Conservation (phyloP, 2,797 vertebrate species). For the Notamacropus eugenii region DNA sequence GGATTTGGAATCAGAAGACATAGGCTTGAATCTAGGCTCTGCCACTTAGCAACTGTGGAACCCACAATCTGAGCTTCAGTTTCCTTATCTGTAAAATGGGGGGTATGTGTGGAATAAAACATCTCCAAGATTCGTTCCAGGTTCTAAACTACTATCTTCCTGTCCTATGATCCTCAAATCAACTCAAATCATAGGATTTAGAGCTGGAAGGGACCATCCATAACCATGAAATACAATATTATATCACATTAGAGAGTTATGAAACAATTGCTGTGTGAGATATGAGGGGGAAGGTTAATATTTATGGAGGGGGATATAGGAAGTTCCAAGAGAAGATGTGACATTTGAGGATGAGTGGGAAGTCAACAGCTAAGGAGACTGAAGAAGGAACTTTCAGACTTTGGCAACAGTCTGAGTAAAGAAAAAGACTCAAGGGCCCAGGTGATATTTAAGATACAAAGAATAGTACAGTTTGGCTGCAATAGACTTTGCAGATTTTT, state of each 20-base stretch:
- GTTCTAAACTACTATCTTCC: neutral
- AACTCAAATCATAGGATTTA: neutral
- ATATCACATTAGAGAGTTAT: neutral
- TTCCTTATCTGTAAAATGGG: neutral
- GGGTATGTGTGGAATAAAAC: neutral
- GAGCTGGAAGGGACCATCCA: neutral
- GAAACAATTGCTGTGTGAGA: neutral
- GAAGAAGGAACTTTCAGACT: neutral
- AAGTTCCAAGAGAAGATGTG: neutral
- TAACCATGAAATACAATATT: neutral
- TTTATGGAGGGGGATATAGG: neutral
- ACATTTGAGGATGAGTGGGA: neutral
- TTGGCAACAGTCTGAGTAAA: neutral
- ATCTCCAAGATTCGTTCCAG: neutral
- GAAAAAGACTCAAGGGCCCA: neutral
- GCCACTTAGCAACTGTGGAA: neutral
- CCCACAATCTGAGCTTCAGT: neutral
- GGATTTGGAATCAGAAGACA: no score
- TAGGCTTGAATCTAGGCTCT: neutral
- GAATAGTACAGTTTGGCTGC: neutral
- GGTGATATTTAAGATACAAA: neutral
- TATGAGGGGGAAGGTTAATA: neutral
- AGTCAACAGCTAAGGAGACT: neutral
- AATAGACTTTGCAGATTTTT: neutral
- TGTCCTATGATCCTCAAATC: neutral